Percentiles rank a stretch among this genome's conserved stretches.
Evolutionary conservation across 2,888 invertebrate genomes (phyloP).

Genomic region (Azorinus chamasolen): DNA sequence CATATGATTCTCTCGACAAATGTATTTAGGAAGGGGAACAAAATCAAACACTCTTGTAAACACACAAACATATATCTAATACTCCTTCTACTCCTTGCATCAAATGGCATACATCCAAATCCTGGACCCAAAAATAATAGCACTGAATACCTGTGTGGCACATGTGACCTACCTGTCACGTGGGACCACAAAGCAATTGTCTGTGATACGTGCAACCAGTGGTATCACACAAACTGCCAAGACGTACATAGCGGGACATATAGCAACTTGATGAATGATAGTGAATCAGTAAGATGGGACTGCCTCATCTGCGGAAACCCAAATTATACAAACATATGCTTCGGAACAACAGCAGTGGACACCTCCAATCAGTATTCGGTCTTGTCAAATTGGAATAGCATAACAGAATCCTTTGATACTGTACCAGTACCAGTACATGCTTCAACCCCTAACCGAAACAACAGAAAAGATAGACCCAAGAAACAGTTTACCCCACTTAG

Average conservation of each 20-base stretch:
- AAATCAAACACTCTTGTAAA: too few species aligned
- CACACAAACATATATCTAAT: too few species aligned
- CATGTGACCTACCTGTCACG: conserved; percentile 11
- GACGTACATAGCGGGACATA: conserved; percentile 1
- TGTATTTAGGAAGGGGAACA: too few species aligned
- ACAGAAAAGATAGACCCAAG: not conserved
- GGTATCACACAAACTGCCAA: conserved; percentile 5
- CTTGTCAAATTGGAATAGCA: too few species aligned
- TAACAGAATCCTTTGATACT: too few species aligned
- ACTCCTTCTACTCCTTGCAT: not conserved
- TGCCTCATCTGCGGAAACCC: conserved; percentile 6
- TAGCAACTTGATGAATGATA: not conserved
- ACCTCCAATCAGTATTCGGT: too few species aligned
- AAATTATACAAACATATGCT: conserved; percentile 14
- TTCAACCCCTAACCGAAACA: too few species aligned
- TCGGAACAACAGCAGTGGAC: not conserved
- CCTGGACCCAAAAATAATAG: not conserved
- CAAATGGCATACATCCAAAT: conserved; percentile 6
- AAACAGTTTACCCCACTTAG: conserved; percentile 3
- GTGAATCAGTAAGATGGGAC: not conserved
- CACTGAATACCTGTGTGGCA: conserved; percentile 10
- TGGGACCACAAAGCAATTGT: conserved; percentile 8
- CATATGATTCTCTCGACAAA: too few species aligned
- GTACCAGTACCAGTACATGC: too few species aligned
- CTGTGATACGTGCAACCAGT: conserved; percentile 7